phyloP scores from a whole-genome alignment of 1,140 invertebrate species.

The Saccostrea cuccullata region DNA sequence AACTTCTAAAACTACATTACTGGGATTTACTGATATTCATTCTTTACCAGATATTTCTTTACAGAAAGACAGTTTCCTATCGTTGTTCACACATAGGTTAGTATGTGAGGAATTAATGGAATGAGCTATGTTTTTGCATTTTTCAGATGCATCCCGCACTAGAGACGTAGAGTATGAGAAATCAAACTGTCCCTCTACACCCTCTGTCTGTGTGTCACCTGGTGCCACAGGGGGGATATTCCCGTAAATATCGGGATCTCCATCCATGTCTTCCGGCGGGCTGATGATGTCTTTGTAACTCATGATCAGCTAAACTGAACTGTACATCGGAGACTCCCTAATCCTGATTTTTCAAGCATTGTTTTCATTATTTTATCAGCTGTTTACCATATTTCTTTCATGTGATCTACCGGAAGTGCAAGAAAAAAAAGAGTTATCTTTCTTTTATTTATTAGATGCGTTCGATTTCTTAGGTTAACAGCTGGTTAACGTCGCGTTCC shows the following conservation, averaged over 20 bases:
- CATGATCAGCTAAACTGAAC: not conserved
- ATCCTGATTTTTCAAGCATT: not conserved
- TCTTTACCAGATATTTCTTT: constrained; percentile 4
- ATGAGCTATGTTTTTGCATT: not conserved
- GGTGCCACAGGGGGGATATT: not conserved
- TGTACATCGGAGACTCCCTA: not conserved
- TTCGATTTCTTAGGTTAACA: not conserved
- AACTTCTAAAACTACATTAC: too few relatives aligned
- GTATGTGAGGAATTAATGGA: not conserved
- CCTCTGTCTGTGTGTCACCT: not conserved
- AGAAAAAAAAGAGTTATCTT: not conserved
- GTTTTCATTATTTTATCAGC: constrained; percentile 11
- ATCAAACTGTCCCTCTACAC: not conserved
- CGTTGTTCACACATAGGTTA: not conserved
- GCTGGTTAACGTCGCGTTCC: too few relatives aligned
- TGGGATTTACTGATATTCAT: not conserved
- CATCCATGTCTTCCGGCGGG: not conserved
- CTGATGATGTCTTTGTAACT: not conserved
- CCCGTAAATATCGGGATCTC: not conserved
- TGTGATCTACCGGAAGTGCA: constrained; percentile 2
- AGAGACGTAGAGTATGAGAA: constrained; percentile 4
- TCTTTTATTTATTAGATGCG: not conserved
- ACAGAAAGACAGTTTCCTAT: not conserved
- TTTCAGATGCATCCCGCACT: not conserved
- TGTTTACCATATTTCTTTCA: not conserved